Conservation (phyloP, 2,888 invertebrate genomes). For the Callinectes sapidus region DNA sequence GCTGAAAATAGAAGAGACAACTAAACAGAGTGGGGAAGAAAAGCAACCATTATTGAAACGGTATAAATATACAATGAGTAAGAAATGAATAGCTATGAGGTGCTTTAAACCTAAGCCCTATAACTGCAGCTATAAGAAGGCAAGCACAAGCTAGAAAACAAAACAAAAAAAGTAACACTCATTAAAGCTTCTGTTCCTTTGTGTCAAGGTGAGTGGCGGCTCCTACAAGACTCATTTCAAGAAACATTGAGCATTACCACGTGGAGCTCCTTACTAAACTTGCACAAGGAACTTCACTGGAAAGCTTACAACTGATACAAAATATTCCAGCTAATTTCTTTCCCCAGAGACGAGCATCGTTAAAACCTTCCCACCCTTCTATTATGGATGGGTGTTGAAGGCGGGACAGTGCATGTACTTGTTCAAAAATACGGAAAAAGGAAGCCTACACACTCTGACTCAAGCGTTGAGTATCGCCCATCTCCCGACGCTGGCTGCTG, state of each 20-base stretch:
- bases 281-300: neutral
- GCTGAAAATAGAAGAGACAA: neutral
- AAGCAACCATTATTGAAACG: neutral
- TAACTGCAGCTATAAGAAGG: slow-evolving; percentile 49
- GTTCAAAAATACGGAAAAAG: no score
- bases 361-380: neutral
- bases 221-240: neutral
- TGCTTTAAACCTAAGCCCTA: slow-evolving; percentile 38
- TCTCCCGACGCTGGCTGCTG: neutral
- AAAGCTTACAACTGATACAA: neutral
- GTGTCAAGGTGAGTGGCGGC: neutral
- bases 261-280: neutral
- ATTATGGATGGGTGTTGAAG: neutral
- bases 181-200: slow-evolving; percentile 4
- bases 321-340: neutral
- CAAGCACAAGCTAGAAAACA: slow-evolving; percentile 36
- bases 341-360: neutral
- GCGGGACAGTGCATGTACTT: neutral
- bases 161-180: slow-evolving; percentile 20
- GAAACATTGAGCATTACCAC: neutral
- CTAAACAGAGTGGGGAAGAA: neutral
- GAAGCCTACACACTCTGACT: neutral
- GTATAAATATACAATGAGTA: neutral
- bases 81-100: neutral
- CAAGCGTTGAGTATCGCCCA: neutral